Evolutionary conservation across 2,113 vertebrate genomes (phyloP).

Genomic region (Alosa alosa): DNA sequence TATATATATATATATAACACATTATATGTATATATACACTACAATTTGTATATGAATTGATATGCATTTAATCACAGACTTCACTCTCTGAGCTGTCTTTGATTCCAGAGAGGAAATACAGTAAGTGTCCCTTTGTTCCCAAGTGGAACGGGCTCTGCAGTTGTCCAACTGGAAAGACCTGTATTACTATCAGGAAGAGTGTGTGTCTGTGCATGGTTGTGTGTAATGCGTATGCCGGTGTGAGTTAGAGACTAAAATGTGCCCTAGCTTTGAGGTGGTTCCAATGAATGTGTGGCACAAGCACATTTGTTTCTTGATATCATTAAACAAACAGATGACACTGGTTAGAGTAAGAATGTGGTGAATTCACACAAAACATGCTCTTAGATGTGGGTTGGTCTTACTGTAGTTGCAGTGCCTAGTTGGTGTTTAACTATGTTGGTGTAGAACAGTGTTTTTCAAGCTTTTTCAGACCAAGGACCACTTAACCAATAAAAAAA

Average conservation of each 20-base stretch:
- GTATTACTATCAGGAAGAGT: constrained; percentile 35
- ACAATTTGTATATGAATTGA: too few relatives aligned
- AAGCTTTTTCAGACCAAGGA: too few relatives aligned
- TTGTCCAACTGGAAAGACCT: constrained; percentile 73
- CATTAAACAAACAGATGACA: not conserved
- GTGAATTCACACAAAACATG: not conserved
- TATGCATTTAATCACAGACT: not conserved
- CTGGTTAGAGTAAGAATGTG: not conserved
- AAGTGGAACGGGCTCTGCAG: constrained; percentile 42
- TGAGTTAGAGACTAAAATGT: not conserved
- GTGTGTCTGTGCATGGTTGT: not conserved
- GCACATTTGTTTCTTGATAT: not conserved
- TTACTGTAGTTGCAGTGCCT: not conserved
- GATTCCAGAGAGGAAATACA: constrained; percentile 32
- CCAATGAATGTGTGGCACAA: not conserved
- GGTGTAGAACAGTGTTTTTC: not conserved
- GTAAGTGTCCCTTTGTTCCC: constrained; percentile 45
- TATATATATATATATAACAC: too few relatives aligned
- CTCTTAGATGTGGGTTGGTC: not conserved
- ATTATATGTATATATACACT: too few relatives aligned
- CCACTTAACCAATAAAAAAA: too few relatives aligned
- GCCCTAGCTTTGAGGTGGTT: not conserved
- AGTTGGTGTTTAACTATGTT: constrained; percentile 21
- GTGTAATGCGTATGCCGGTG: not conserved
- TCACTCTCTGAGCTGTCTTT: not conserved